Evolutionary conservation across 2,888 invertebrate species (phyloP).

Genomic region (Craniophora ligustri): DNA sequence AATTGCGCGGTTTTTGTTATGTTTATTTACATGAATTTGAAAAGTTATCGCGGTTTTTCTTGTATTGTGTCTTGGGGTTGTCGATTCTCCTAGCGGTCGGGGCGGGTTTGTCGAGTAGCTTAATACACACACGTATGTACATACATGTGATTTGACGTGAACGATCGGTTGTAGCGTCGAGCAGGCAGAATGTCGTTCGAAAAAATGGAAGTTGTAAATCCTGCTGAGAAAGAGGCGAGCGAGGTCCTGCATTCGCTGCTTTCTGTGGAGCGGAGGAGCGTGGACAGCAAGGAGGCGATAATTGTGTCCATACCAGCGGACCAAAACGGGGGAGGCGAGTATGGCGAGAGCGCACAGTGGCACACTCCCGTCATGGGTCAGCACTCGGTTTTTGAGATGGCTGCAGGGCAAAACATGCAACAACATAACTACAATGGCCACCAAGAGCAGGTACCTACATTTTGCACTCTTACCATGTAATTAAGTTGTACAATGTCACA

Average conservation of each 20-base stretch:
- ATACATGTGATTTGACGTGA: constrained; percentile 85
- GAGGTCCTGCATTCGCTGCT: constrained; percentile 91
- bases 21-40: constrained; percentile 89
- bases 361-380: constrained; percentile 89
- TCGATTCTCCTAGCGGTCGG: constrained; percentile 70
- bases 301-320: constrained; percentile 83
- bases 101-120: constrained; percentile 80
- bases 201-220: constrained; percentile 90
- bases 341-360: constrained; percentile 89
- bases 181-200: constrained; percentile 82
- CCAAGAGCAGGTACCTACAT: constrained; percentile 78
- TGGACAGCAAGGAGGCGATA: constrained; percentile 87
- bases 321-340: constrained; percentile 83
- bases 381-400: constrained; percentile 85
- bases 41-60: constrained; percentile 87
- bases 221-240: constrained; percentile 92
- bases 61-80: constrained; percentile 70
- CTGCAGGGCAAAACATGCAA: constrained; percentile 76
- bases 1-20: constrained; percentile 89
- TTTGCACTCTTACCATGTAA: background rate
- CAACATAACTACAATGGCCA: constrained; percentile 85
- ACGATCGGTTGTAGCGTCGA: constrained; percentile 82
- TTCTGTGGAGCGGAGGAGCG: constrained; percentile 90
- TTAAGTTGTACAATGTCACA: background rate
- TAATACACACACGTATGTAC: constrained; percentile 85